Evolutionary conservation across 2,797 vertebrate species (phyloP).

Genomic region (Xiphophorus birchmanni): DNA sequence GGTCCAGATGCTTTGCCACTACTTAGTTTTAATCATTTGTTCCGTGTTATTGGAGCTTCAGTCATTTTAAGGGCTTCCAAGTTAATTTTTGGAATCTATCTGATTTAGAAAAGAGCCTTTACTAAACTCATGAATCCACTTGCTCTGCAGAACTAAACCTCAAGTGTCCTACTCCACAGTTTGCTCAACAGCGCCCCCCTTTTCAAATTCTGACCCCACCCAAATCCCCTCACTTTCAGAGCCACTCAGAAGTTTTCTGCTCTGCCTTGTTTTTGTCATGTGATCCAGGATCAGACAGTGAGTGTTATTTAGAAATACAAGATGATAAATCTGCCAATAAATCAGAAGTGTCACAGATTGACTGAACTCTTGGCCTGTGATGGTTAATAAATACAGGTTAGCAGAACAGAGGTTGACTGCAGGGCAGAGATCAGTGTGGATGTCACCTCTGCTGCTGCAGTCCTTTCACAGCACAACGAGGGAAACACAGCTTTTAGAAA

Average conservation of each 20-base stretch:
- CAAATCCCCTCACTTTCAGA: background rate
- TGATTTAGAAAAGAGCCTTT: too few relatives aligned
- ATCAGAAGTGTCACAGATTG: conserved; percentile 67
- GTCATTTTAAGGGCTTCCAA: background rate
- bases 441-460: background rate
- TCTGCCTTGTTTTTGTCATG: background rate
- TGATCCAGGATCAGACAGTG: background rate
- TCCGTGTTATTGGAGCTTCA: background rate
- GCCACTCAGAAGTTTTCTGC: background rate
- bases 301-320: background rate
- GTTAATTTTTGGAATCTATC: background rate
- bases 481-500: background rate
- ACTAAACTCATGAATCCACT: too few relatives aligned
- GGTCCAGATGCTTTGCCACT: background rate
- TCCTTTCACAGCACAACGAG: background rate
- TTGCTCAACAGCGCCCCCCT: background rate
- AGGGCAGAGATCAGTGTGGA: conserved; percentile 54
- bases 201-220: background rate
- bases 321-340: conserved; percentile 62
- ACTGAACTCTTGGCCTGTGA: conserved; percentile 79
- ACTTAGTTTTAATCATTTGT: conserved; percentile 3
- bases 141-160: too few relatives aligned
- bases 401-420: conserved; percentile 78
- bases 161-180: too few relatives aligned
- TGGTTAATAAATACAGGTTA: conserved; percentile 82